These are phyloP conservation scores for Hystrix cristata DNA, from an alignment of 2,113 vertebrate species.

Conservation along the genomic window DNA sequence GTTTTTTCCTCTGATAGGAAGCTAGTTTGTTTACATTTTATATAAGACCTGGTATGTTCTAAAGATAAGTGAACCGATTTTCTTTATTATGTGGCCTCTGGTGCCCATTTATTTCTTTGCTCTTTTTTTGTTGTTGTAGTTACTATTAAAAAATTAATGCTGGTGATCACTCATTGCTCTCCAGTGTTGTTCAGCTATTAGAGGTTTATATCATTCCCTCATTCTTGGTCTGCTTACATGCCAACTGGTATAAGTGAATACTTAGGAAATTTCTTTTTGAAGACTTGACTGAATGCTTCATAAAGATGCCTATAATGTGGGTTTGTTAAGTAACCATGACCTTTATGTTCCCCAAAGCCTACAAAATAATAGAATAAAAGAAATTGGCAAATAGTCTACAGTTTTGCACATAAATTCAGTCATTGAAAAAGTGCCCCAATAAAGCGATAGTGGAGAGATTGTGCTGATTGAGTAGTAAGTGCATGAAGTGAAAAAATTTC, in stretches of 20 bases:
- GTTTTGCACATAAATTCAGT: slow-evolving; percentile 28
- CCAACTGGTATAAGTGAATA: not conserved
- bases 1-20: not conserved
- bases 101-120: not conserved
- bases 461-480: not conserved
- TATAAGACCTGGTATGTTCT: not conserved
- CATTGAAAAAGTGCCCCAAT: not conserved
- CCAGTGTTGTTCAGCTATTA: not conserved
- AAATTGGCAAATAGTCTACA: not conserved
- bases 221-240: not conserved
- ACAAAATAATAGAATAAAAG: slow-evolving; percentile 20
- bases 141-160: not conserved
- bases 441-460: slow-evolving; percentile 4
- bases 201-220: not conserved
- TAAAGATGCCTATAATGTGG: not conserved
- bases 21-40: slow-evolving; percentile 5
- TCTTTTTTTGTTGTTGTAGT: not conserved
- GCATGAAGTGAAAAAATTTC: not conserved
- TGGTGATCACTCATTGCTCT: not conserved
- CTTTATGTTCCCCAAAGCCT: not conserved
- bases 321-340: not conserved
- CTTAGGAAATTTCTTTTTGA: slow-evolving; percentile 1
- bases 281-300: not conserved
- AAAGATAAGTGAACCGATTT: not conserved
- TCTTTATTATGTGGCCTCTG: not conserved